Evolutionary conservation across 2,113 vertebrate species (phyloP).

Genomic region (Rhadina sibilatrix): DNA sequence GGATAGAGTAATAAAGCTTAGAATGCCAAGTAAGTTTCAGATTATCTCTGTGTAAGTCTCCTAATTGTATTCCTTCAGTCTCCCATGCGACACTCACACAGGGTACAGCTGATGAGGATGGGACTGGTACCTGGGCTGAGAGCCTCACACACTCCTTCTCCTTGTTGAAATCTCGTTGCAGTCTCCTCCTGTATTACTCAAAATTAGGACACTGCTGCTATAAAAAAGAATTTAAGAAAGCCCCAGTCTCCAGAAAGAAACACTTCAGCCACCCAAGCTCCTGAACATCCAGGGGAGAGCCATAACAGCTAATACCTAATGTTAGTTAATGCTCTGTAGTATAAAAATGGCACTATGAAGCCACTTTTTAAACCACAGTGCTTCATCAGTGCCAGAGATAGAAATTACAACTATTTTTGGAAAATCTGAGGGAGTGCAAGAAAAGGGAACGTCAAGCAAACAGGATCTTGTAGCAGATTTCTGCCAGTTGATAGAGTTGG

Average conservation of each 20-base stretch:
- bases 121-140: background rate
- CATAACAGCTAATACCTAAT: background rate
- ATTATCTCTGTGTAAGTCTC: background rate
- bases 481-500: background rate
- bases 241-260: background rate
- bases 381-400: background rate
- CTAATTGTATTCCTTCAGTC: background rate
- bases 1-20: background rate
- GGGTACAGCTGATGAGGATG: background rate
- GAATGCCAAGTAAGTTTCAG: background rate
- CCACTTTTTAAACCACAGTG: background rate
- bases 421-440: background rate
- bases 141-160: background rate
- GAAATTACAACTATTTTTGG: background rate
- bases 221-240: background rate
- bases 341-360: background rate
- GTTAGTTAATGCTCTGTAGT: background rate
- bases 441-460: background rate
- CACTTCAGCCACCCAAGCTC: background rate
- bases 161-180: rapidly evolving
- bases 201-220: background rate
- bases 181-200: background rate
- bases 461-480: background rate
- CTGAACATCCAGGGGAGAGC: background rate
- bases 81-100: background rate